These are phyloP conservation scores for Vandiemenella viatica DNA, from an alignment of 2,888 invertebrate species.

Conservation along the genomic window DNA sequence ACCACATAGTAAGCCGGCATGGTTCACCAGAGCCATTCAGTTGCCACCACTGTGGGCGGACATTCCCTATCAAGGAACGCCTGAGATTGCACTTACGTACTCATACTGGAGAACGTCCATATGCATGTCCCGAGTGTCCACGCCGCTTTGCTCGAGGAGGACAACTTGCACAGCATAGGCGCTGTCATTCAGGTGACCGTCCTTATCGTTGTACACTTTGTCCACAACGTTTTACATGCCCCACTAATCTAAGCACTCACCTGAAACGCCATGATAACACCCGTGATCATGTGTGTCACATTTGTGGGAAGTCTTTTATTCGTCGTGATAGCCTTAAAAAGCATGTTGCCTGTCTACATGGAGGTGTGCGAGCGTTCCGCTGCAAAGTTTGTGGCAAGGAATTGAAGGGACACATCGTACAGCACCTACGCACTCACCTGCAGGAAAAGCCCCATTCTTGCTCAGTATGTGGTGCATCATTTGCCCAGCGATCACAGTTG, in stretches of 20 bases:
- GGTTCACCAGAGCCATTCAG: conserved; percentile 32
- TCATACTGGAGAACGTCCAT: conserved; percentile 57
- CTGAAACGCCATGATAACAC: conserved; percentile 52
- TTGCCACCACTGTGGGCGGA: conserved; percentile 59
- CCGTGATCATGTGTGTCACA: conserved; percentile 60
- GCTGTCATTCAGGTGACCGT: conserved; percentile 56
- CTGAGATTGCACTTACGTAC: conserved; percentile 54
- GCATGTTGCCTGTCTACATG: conserved; percentile 61
- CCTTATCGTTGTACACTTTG: conserved; percentile 58
- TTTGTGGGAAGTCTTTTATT: conserved; percentile 64
- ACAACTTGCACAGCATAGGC: conserved; percentile 57
- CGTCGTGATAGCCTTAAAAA: conserved; percentile 58
- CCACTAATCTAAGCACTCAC: conserved; percentile 45
- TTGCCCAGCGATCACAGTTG: conserved; percentile 70
- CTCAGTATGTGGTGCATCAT: conserved; percentile 59
- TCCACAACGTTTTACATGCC: conserved; percentile 50
- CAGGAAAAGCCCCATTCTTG: conserved; percentile 64
- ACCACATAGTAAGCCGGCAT: conserved; percentile 44
- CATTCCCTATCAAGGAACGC: conserved; percentile 61
- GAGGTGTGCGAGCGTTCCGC: conserved; percentile 55
- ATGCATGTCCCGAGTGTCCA: conserved; percentile 43
- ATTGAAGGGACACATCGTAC: conserved; percentile 64
- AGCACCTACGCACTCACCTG: conserved; percentile 68
- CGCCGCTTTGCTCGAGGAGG: conserved; percentile 58
- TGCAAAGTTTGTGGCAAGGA: conserved; percentile 69